Evolutionary conservation across 2,113 vertebrate genomes (phyloP).

Genomic region (Terrapene triunguis): DNA sequence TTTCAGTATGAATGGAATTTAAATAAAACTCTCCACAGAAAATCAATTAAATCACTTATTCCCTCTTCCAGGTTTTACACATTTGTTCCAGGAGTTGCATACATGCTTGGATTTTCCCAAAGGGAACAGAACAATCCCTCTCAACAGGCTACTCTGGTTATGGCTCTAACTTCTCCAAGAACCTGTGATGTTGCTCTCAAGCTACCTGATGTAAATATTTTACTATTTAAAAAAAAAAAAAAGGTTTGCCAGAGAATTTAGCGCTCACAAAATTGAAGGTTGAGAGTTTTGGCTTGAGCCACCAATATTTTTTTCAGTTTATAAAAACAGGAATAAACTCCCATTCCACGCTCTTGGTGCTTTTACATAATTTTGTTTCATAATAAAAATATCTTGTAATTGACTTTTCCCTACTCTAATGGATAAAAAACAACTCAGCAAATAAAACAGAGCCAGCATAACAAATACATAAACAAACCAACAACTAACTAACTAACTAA

Average conservation of each 20-base stretch:
- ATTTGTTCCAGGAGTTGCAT: conserved; percentile 63
- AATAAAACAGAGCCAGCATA: background rate
- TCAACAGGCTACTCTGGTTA: conserved; percentile 75
- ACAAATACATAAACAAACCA: background rate
- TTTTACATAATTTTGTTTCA: rapidly evolving
- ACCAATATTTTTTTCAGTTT: background rate
- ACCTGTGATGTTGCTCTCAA: conserved; percentile 78
- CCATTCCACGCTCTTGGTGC: background rate
- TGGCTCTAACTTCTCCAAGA: conserved; percentile 77
- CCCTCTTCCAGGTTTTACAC: conserved; percentile 75
- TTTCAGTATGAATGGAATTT: background rate
- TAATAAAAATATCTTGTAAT: background rate
- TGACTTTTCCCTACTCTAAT: background rate
- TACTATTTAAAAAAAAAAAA: background rate
- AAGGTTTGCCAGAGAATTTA: background rate
- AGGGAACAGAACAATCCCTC: conserved; percentile 58
- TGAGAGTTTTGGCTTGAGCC: background rate
- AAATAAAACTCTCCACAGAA: background rate
- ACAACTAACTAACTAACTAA: background rate
- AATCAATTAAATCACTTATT: background rate
- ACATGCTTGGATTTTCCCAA: conserved; percentile 65
- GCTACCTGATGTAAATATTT: conserved; percentile 75
- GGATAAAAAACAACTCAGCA: background rate
- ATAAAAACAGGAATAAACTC: background rate
- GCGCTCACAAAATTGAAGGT: background rate